Evolutionary conservation across 2,113 vertebrate species (phyloP).

Genomic region (Protomyctophum bolini): DNA sequence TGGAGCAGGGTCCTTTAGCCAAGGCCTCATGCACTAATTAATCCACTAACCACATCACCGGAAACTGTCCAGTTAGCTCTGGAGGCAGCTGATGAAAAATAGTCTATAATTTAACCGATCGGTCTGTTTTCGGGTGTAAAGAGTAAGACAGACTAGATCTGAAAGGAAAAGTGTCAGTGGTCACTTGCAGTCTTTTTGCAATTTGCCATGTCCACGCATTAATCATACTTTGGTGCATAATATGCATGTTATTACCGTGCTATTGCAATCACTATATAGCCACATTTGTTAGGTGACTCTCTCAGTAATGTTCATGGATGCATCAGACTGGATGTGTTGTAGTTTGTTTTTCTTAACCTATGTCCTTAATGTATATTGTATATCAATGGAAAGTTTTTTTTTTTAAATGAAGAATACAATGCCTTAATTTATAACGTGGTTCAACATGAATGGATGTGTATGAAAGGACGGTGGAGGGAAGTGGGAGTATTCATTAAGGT

Average conservation of each 20-base stretch:
- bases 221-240: constrained; percentile 21
- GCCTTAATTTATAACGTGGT: constrained; percentile 2
- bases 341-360: constrained; percentile 2
- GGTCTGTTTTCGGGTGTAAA: constrained; percentile 35
- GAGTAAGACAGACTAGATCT: constrained; percentile 21
- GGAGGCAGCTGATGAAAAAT: neutral
- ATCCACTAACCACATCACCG: constrained; percentile 44
- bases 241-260: neutral
- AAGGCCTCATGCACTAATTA: constrained; percentile 68
- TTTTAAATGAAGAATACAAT: neutral
- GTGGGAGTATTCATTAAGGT: neutral
- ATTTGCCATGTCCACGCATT: constrained; percentile 53
- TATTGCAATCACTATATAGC: neutral
- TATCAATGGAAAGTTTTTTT: constrained; percentile 13
- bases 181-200: constrained; percentile 57
- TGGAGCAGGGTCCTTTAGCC: constrained; percentile 58
- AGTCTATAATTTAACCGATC: constrained; percentile 25
- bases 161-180: constrained; percentile 62
- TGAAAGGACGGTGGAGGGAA: neutral
- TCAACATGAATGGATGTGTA: constrained; percentile 4
- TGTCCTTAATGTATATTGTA: too few species aligned
- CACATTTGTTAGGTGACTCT: neutral
- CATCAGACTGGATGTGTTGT: constrained; percentile 2
- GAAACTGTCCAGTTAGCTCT: constrained; percentile 10
- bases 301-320: neutral